These are phyloP conservation scores for Neelides folsomi DNA, from an alignment of 2,888 invertebrate species.

Conservation along the genomic window DNA sequence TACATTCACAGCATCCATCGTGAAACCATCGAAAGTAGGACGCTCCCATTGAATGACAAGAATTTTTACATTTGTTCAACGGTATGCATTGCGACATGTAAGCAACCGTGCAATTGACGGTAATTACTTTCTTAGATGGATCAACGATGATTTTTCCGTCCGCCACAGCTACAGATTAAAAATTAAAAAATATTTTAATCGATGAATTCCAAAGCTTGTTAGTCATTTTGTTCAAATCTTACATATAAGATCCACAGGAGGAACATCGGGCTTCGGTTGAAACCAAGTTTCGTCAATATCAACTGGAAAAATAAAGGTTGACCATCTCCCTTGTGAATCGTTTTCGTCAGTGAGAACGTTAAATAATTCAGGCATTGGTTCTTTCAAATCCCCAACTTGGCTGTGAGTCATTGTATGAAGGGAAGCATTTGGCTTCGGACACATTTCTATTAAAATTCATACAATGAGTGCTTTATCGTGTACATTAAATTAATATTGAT, in stretches of 20 bases:
- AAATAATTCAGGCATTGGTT: constrained; percentile 71
- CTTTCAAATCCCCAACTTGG: constrained; percentile 67
- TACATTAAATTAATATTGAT: constrained; percentile 8
- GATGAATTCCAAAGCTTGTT: not conserved
- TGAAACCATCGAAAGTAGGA: constrained; percentile 83
- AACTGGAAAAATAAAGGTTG: constrained; percentile 58
- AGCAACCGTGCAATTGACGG: constrained; percentile 79
- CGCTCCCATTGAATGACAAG: constrained; percentile 71
- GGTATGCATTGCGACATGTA: constrained; percentile 82
- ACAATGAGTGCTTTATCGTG: too few relatives aligned
- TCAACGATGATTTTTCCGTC: constrained; percentile 33
- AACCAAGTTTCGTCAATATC: constrained; percentile 35
- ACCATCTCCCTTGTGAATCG: constrained; percentile 65
- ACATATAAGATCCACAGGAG: constrained; percentile 21
- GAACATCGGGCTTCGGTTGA: constrained; percentile 29
- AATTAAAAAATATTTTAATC: constrained; percentile 4
- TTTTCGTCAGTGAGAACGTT: constrained; percentile 64
- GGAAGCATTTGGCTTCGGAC: constrained; percentile 69
- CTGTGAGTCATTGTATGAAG: constrained; percentile 63
- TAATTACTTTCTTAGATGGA: constrained; percentile 39
- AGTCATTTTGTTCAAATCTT: constrained; percentile 5
- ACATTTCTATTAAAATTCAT: constrained; percentile 53
- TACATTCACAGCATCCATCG: constrained; percentile 87
- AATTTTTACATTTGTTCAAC: constrained; percentile 68
- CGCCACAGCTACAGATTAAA: constrained; percentile 17